Percentiles rank a stretch among this genome's conserved stretches.
Conservation (phyloP, 2,113 vertebrate species). For the Acinonyx jubatus region DNA sequence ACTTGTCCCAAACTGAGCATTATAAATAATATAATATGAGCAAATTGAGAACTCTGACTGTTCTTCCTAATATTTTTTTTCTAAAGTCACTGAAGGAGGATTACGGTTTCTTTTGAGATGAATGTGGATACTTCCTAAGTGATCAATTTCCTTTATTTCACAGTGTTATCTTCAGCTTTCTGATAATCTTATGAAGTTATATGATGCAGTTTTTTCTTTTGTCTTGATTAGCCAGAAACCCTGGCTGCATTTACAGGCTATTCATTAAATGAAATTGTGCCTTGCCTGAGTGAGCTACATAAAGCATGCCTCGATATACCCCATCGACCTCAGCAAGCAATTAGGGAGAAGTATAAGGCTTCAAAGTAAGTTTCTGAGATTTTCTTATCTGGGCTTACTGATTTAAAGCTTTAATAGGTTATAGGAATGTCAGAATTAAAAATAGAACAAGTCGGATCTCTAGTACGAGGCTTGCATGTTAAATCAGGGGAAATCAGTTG, state of each 20-base stretch:
- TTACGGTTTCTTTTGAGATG: not conserved
- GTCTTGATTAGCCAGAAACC: conserved; percentile 87
- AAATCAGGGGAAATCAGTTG: not conserved
- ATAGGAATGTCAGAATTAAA: not conserved
- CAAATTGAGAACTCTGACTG: not conserved
- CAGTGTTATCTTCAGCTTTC: not conserved
- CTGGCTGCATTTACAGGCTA: conserved; percentile 92
- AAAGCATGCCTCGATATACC: conserved; percentile 85
- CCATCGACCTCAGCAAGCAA: conserved; percentile 88
- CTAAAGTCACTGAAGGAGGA: not conserved
- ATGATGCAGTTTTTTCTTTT: conserved; percentile 21
- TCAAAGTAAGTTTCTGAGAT: conserved; percentile 87
- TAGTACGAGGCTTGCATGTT: not conserved
- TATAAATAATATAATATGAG: not conserved
- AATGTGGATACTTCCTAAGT: not conserved
- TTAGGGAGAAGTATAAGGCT: conserved; percentile 91
- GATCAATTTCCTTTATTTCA: not conserved
- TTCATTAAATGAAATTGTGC: conserved; percentile 88
- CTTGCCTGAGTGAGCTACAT: conserved; percentile 92
- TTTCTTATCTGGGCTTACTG: not conserved
- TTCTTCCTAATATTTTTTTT: not conserved
- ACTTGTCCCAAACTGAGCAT: not conserved
- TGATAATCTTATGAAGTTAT: not conserved
- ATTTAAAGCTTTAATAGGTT: not conserved
- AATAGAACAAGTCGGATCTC: not conserved